A percentile compares a stretch with the other conserved stretches of the same genome.
Evolutionary conservation across 2,113 vertebrate species (phyloP).

Genomic region (Corynorhinus townsendii): DNA sequence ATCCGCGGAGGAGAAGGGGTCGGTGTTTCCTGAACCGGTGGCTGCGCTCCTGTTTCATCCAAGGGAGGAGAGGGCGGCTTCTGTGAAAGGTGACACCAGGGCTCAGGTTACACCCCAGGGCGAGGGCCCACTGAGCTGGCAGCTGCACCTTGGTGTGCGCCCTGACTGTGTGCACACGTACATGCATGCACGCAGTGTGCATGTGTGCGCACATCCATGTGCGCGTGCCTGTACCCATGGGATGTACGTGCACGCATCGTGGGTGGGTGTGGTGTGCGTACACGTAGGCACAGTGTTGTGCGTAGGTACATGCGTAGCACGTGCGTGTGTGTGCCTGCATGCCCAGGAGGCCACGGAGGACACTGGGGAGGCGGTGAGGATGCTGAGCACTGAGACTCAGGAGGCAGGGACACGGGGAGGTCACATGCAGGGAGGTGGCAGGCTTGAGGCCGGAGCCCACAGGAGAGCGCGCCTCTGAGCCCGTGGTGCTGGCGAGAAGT

Average conservation of each 20-base stretch:
- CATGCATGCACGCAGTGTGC: no score
- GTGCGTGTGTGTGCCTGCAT: not conserved
- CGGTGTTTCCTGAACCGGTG: not conserved
- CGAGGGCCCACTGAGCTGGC: not conserved
- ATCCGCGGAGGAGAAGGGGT: not conserved
- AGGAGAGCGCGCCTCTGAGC: not conserved
- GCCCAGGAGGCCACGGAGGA: not conserved
- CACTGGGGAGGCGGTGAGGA: no score
- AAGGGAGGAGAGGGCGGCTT: not conserved
- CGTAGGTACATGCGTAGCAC: no score
- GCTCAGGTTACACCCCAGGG: not conserved
- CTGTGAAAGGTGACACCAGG: conserved; percentile 6
- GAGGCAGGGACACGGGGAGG: accelerated
- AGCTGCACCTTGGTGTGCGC: no score
- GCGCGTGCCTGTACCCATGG: not conserved
- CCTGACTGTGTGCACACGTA: no score
- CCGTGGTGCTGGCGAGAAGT: not conserved
- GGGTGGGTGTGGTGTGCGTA: no score
- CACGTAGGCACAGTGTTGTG: no score
- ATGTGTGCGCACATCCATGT: no score
- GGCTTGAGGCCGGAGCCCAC: not conserved
- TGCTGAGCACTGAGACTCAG: no score
- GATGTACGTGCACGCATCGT: no score
- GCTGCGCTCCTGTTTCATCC: not conserved
- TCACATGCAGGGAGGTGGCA: accelerated